These are phyloP conservation scores for Ascaphus truei DNA, from an alignment of 2,113 vertebrate genomes.

Conservation along the genomic window DNA sequence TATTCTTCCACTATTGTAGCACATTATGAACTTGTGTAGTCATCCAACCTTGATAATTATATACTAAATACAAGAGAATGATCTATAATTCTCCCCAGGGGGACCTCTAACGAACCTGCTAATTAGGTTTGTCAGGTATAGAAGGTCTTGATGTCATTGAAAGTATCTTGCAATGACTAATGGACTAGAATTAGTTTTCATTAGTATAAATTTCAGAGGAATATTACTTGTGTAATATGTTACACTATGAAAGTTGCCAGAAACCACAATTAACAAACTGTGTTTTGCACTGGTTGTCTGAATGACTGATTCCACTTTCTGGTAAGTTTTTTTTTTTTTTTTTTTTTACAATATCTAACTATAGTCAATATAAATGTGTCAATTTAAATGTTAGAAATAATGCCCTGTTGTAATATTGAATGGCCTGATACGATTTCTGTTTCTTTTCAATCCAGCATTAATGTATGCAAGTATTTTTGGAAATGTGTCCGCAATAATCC, in stretches of 20 bases:
- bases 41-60: conserved; percentile 25
- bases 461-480: conserved; percentile 99
- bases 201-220: conserved; percentile 13
- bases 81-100: conserved; percentile 19
- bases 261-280: not conserved
- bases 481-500: conserved; percentile 98
- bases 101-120: conserved; percentile 20
- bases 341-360: not conserved
- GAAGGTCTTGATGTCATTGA: conserved; percentile 13
- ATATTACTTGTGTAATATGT: not conserved
- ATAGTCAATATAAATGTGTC: not conserved
- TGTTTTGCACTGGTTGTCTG: not conserved
- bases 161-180: conserved; percentile 15
- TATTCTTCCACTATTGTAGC: not conserved
- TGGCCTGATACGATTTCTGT: conserved; percentile 32
- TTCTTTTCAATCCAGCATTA: conserved; percentile 75
- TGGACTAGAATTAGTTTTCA: conserved; percentile 12
- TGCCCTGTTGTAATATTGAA: too few species aligned
- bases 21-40: not conserved
- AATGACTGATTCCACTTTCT: not conserved
- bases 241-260: not conserved
- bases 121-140: conserved; percentile 15
- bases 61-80: not conserved
- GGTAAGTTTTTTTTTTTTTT: not conserved
- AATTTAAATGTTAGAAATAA: not conserved